Percentiles rank a stretch among this genome's conserved stretches.
Conservation (phyloP, 2,797 vertebrate species). For the Urocyon cinereoargenteus region DNA sequence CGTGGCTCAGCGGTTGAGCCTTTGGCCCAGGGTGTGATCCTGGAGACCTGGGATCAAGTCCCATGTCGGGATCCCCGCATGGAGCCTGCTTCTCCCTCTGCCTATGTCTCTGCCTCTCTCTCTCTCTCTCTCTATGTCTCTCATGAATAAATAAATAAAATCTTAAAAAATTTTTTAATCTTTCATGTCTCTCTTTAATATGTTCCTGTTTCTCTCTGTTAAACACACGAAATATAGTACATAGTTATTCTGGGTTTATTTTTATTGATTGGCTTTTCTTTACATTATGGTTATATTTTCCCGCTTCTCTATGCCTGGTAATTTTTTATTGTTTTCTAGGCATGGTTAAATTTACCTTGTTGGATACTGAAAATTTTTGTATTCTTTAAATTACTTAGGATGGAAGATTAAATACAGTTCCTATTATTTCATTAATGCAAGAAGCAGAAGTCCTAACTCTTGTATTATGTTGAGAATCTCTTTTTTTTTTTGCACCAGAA, state of each 20-base stretch:
- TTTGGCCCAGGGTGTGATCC: no score
- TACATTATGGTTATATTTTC: neutral
- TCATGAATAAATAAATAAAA: no score
- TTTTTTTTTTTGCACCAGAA: neutral
- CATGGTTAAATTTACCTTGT: neutral
- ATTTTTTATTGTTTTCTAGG: slow-evolving; percentile 41
- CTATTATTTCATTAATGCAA: neutral
- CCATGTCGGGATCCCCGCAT: no score
- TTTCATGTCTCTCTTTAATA: neutral
- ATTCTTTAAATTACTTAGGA: neutral
- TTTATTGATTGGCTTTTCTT: slow-evolving; percentile 35
- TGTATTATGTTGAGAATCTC: neutral
- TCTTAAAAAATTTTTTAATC: no score
- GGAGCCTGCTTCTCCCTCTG: no score
- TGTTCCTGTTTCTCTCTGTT: neutral
- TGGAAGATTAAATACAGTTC: neutral
- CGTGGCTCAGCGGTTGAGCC: no score
- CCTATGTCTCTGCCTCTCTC: no score
- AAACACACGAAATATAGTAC: slow-evolving; percentile 1
- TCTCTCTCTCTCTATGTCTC: no score
- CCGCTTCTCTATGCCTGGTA: neutral
- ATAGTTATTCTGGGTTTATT: neutral
- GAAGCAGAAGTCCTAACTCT: neutral
- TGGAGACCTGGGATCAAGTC: no score
- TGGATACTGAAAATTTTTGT: neutral